Evolutionary conservation across 2,888 invertebrate species (phyloP).

Genomic region (Synanthedon formicaeformis): DNA sequence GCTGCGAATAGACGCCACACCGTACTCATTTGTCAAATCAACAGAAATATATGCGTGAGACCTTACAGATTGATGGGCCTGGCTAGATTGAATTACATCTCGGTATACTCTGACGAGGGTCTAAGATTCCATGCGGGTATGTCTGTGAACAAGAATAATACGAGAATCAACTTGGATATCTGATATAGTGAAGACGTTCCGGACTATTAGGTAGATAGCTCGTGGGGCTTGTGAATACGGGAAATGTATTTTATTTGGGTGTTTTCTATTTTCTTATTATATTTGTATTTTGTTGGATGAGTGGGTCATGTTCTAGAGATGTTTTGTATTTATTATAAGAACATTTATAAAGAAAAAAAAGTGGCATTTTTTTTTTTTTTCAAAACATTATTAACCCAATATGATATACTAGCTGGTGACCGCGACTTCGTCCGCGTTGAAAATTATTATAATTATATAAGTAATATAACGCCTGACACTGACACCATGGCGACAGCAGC

Average conservation of each 20-base stretch:
- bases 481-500: no score
- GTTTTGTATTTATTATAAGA: no score
- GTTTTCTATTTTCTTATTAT: not conserved
- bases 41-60: slow-evolving; percentile 69
- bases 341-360: no score
- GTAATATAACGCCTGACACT: no score
- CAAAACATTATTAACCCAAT: no score
- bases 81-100: slow-evolving; percentile 69
- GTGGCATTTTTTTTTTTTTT: no score
- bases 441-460: no score
- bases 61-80: slow-evolving; percentile 66
- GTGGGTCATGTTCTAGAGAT: no score
- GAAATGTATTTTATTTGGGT: not conserved
- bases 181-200: slow-evolving; percentile 24
- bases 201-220: slow-evolving; percentile 8
- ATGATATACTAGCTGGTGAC: no score
- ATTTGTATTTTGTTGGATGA: no score
- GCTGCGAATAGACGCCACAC: slow-evolving; percentile 39
- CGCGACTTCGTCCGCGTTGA: no score
- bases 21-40: slow-evolving; percentile 71
- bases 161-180: slow-evolving; percentile 42
- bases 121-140: slow-evolving; percentile 52
- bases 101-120: slow-evolving; percentile 66
- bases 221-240: not conserved
- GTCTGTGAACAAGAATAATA: slow-evolving; percentile 49